These are phyloP conservation scores for Polymixis lichenea DNA, from an alignment of 2,888 invertebrate genomes.

Conservation along the genomic window DNA sequence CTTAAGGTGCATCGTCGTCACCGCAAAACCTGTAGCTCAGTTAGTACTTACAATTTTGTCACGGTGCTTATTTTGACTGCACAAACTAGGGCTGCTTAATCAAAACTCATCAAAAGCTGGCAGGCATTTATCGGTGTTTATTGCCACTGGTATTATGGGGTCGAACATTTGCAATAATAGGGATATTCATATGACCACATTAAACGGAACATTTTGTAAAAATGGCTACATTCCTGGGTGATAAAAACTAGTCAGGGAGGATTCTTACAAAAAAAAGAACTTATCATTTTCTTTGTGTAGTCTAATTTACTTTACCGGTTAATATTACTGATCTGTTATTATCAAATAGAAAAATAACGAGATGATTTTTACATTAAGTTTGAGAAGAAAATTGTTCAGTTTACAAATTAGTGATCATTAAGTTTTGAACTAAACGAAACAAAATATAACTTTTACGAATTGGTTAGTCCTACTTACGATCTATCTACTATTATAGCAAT, in stretches of 20 bases:
- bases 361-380: constrained; percentile 8
- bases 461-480: constrained; percentile 69
- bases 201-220: constrained; percentile 11
- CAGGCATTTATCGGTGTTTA: constrained; percentile 15
- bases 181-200: constrained; percentile 5
- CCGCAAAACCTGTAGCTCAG: constrained; percentile 1
- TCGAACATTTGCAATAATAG: not conserved
- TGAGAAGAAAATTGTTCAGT: constrained; percentile 20
- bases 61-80: constrained; percentile 16
- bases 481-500: constrained; percentile 62
- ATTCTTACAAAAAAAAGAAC: constrained; percentile 10
- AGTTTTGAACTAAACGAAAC: constrained; percentile 31
- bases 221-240: not conserved
- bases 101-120: constrained; percentile 2
- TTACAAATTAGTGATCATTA: constrained; percentile 25
- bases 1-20: not conserved
- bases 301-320: constrained; percentile 11
- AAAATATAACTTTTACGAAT: constrained; percentile 53
- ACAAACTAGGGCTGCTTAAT: constrained; percentile 2
- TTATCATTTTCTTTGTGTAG: not conserved
- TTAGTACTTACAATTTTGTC: constrained; percentile 8
- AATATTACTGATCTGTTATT: constrained; percentile 9
- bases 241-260: constrained; percentile 1
- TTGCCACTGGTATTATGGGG: not conserved
- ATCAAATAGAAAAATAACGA: constrained; percentile 12